phyloP scores from a whole-genome alignment of 1,140 invertebrate species.

The Hyposmocoma kahamanoa region DNA sequence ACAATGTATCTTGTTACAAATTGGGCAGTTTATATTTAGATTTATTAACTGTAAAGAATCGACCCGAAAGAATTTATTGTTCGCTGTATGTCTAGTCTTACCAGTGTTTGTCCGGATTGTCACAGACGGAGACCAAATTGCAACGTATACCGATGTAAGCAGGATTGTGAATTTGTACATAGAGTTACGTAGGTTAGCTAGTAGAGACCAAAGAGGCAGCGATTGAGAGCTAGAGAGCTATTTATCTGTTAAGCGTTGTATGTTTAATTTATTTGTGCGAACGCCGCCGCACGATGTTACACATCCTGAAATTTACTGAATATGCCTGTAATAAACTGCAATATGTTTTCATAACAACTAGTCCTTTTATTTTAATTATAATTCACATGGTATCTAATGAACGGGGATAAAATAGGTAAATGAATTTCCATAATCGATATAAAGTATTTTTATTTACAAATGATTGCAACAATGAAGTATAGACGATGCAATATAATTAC shows the following conservation, averaged over 20 bases:
- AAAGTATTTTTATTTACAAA: constrained; percentile 76
- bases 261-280: constrained; percentile 63
- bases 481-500: constrained; percentile 72
- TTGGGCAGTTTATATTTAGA: constrained; percentile 1
- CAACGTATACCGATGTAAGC: background rate
- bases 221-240: constrained; percentile 38
- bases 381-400: background rate
- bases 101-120: background rate
- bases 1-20: too few relatives aligned
- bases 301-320: constrained; percentile 36
- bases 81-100: constrained; percentile 2
- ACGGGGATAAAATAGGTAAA: background rate
- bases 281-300: constrained; percentile 14
- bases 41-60: too few relatives aligned
- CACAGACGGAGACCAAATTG: background rate
- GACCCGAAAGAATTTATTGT: too few relatives aligned
- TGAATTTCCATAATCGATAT: constrained; percentile 49
- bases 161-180: constrained; percentile 21
- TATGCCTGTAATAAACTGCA: constrained; percentile 41
- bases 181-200: constrained; percentile 46
- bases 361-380: constrained; percentile 22
- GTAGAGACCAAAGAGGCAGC: constrained; percentile 70
- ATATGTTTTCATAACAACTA: constrained; percentile 21
- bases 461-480: constrained; percentile 74
- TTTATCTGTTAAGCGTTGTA: constrained; percentile 64